These are phyloP conservation scores for Typhlichthys eigenmanni DNA, from an alignment of 2,797 vertebrate species.

Conservation along the genomic window DNA sequence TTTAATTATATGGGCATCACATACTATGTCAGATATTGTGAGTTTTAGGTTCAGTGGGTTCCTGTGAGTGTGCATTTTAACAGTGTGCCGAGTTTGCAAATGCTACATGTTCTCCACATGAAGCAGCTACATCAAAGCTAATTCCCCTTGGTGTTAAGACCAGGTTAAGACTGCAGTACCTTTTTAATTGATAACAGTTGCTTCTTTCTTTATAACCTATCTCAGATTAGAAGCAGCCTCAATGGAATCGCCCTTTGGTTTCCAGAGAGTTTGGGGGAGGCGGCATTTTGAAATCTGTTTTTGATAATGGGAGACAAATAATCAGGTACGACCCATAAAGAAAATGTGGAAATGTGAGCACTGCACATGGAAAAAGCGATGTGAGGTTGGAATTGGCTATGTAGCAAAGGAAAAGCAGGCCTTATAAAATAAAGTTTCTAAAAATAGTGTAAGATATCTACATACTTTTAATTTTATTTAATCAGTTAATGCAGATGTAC, in stretches of 20 bases:
- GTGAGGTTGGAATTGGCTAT: constrained; percentile 44
- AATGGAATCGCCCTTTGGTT: constrained; percentile 62
- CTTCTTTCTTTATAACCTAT: constrained; percentile 56
- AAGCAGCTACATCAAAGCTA: constrained; percentile 56
- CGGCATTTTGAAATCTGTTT: constrained; percentile 69
- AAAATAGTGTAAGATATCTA: constrained; percentile 41
- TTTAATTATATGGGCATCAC: constrained; percentile 9
- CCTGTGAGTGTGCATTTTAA: constrained; percentile 23
- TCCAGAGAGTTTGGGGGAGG: constrained; percentile 52
- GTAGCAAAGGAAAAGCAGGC: constrained; percentile 34
- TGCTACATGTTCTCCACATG: constrained; percentile 28
- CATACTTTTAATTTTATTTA: not conserved
- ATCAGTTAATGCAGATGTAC: too few species aligned
- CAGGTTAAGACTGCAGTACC: constrained; percentile 63
- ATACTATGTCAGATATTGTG: not conserved
- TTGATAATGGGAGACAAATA: constrained; percentile 75
- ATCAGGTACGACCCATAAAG: constrained; percentile 70
- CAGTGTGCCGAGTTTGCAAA: constrained; percentile 15
- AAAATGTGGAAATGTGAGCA: constrained; percentile 68
- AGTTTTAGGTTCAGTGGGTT: constrained; percentile 25
- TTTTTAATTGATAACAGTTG: constrained; percentile 70
- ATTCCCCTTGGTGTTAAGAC: constrained; percentile 62
- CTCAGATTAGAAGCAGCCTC: constrained; percentile 61
- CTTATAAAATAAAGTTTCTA: constrained; percentile 47
- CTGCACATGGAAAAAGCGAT: constrained; percentile 68